Percentiles rank a stretch among this genome's conserved stretches.
phyloP scores from a whole-genome alignment of 2,113 vertebrate genomes.

The Archocentrus centrarchus region DNA sequence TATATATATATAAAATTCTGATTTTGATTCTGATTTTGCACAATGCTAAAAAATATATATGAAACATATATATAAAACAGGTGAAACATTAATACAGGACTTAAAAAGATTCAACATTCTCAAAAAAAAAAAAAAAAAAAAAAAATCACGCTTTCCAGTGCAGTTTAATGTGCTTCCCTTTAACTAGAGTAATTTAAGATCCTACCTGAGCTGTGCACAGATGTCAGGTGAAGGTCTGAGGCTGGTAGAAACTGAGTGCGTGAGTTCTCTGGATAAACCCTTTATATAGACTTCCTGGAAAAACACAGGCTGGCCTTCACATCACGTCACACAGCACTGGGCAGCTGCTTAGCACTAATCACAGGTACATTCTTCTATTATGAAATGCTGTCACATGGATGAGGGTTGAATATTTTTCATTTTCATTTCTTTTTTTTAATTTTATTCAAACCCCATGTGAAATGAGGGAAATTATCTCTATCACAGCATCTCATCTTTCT shows the following conservation, averaged over 20 bases:
- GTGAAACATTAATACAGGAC: neutral
- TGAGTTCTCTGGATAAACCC: neutral
- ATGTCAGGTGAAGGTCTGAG: neutral
- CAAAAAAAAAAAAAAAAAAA: neutral
- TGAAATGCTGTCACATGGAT: neutral
- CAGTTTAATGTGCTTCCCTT: neutral
- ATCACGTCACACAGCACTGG: conserved; percentile 18
- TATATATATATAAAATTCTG: too few relatives aligned
- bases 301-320: neutral
- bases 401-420: neutral
- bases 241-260: neutral
- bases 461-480: too few relatives aligned
- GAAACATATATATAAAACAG: neutral
- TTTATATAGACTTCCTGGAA: neutral
- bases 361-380: conserved; percentile 44
- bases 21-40: too few relatives aligned
- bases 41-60: too few relatives aligned
- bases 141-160: neutral
- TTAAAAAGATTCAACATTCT: neutral
- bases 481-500: too few relatives aligned
- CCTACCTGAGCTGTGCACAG: conserved; percentile 32
- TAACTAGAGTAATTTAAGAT: neutral
- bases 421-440: neutral
- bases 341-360: conserved; percentile 18
- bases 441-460: neutral